Percentiles rank a stretch among this genome's conserved stretches.
Evolutionary conservation across 2,797 vertebrate genomes (phyloP).

Genomic region (Botia kubotai): DNA sequence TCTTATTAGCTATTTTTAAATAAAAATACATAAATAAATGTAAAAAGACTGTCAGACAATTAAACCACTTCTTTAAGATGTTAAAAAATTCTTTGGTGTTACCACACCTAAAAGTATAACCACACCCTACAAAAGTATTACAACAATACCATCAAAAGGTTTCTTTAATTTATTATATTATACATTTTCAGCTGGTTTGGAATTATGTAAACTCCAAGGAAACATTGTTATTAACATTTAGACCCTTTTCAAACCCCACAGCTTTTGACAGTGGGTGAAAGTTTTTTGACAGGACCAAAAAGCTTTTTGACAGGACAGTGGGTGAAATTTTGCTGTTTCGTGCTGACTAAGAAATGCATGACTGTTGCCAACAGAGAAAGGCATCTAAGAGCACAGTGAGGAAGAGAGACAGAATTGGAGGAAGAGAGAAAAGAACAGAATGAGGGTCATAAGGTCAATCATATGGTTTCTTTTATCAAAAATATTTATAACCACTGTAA

Average conservation of each 20-base stretch:
- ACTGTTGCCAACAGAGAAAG: conserved; percentile 3
- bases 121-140: too few species aligned
- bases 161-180: neutral
- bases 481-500: neutral
- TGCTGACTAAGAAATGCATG: conserved; percentile 33
- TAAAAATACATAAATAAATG: too few species aligned
- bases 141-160: too few species aligned
- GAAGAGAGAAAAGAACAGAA: conserved; percentile 24
- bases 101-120: too few species aligned
- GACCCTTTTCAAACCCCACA: neutral
- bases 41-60: too few species aligned
- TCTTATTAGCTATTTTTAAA: too few species aligned
- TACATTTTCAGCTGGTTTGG: neutral
- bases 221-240: conserved; percentile 28
- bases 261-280: conserved; percentile 4
- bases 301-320: neutral
- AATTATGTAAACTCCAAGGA: neutral
- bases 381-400: conserved; percentile 21
- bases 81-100: too few species aligned
- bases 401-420: conserved; percentile 30
- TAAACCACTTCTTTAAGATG: too few species aligned
- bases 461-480: neutral
- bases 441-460: neutral
- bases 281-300: neutral
- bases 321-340: conserved; percentile 36